These are phyloP conservation scores for Haliclona indistincta DNA, from an alignment of 37 sponge, comb jelly and placozoan species.

Conservation along the genomic window DNA sequence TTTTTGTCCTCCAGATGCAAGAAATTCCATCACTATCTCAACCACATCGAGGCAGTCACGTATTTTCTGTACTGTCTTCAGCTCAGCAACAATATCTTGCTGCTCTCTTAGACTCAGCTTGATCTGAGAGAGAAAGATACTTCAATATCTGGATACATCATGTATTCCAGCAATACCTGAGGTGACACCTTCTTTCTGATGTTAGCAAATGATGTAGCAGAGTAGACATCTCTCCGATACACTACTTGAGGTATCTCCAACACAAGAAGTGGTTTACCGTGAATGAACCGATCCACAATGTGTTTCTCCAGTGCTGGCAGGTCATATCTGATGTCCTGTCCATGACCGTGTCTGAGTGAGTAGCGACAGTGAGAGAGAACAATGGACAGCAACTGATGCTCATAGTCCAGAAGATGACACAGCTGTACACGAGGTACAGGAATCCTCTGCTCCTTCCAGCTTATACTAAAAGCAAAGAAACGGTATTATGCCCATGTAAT, in stretches of 20 bases:
- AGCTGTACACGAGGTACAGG: slow-evolving; percentile 55
- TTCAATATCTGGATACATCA: too few relatives aligned
- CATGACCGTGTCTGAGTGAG: slow-evolving; percentile 72
- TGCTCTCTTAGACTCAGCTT: slow-evolving; percentile 21
- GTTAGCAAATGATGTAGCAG: slow-evolving; percentile 44
- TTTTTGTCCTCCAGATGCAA: slow-evolving; percentile 46
- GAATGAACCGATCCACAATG: slow-evolving; percentile 74
- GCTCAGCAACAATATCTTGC: slow-evolving; percentile 7
- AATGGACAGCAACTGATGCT: slow-evolving; percentile 60
- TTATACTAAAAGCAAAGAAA: background rate
- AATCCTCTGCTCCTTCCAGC: slow-evolving; percentile 36
- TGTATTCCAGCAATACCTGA: too few relatives aligned
- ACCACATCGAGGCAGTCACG: slow-evolving; percentile 42
- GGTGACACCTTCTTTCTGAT: slow-evolving; percentile 54
- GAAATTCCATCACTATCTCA: slow-evolving; percentile 50
- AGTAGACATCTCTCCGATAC: slow-evolving; percentile 53
- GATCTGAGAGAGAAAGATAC: slow-evolving; percentile 26
- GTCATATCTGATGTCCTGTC: slow-evolving; percentile 69
- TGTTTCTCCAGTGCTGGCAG: slow-evolving; percentile 80
- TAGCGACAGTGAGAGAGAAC: slow-evolving; percentile 81
- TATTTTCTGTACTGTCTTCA: slow-evolving; percentile 8
- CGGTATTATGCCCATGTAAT: background rate
- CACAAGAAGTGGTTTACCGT: slow-evolving; percentile 64
- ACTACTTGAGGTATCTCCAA: slow-evolving; percentile 64
- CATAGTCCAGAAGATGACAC: slow-evolving; percentile 74